Conservation (phyloP, 1,140 invertebrate genomes). For the Drosophila sulfurigaster region DNA sequence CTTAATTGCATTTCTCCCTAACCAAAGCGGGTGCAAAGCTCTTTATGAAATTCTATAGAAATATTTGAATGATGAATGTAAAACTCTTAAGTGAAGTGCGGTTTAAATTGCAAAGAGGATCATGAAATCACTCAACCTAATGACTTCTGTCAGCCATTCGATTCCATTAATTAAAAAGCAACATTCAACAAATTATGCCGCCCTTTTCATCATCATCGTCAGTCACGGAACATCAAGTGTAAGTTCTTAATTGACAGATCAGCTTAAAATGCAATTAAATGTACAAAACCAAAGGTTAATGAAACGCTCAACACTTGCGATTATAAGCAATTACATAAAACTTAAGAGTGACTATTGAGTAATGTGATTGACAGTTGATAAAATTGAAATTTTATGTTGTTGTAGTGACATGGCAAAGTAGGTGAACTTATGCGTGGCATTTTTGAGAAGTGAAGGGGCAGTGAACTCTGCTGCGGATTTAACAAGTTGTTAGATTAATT, state of each 20-base stretch:
- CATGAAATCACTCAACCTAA: neutral
- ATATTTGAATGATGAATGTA: neutral
- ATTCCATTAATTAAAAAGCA: slow-evolving; percentile 16
- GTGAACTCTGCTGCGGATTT: slow-evolving; percentile 41
- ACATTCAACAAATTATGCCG: neutral
- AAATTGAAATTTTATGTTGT: neutral
- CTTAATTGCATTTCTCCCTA: too few relatives aligned
- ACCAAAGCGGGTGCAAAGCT: neutral
- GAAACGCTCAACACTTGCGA: slow-evolving; percentile 9
- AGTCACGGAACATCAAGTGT: neutral
- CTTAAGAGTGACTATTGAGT: slow-evolving; percentile 1
- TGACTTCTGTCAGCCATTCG: neutral
- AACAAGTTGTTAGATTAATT: slow-evolving; percentile 39
- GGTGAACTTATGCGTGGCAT: neutral
- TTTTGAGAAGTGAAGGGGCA: slow-evolving; percentile 22
- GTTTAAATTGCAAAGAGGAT: slow-evolving; percentile 1
- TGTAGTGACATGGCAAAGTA: slow-evolving; percentile 17
- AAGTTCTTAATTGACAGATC: slow-evolving; percentile 10
- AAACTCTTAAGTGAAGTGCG: neutral
- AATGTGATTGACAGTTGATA: slow-evolving; percentile 13
- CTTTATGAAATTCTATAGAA: neutral
- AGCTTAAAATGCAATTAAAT: slow-evolving; percentile 24
- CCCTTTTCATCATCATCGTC: slow-evolving; percentile 17
- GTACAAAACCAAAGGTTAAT: slow-evolving; percentile 51
- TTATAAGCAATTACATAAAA: slow-evolving; percentile 1